These are phyloP conservation scores for Holotrichia oblita DNA, from an alignment of 1,140 invertebrate genomes.

Conservation along the genomic window DNA sequence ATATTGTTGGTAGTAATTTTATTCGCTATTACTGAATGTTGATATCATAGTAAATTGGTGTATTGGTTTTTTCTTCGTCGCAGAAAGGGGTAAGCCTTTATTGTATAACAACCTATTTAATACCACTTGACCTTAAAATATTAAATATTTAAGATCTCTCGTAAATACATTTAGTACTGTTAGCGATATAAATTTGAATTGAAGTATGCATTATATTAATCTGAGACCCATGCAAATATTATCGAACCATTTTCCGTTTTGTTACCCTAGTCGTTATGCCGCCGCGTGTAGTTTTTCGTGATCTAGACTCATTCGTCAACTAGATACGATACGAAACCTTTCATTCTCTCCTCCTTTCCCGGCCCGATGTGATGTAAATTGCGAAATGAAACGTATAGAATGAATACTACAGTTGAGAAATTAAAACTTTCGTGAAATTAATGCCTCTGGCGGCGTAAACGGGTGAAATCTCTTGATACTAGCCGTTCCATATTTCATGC, in stretches of 20 bases:
- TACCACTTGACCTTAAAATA: too few species aligned
- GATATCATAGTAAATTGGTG: too few species aligned
- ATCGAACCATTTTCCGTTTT: background rate
- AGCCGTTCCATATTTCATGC: background rate
- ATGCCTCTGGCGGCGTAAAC: background rate
- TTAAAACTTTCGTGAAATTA: too few species aligned
- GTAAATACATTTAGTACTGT: too few species aligned
- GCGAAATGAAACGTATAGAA: background rate
- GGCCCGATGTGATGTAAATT: conserved; percentile 6
- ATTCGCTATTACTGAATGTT: too few species aligned
- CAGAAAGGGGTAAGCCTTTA: too few species aligned
- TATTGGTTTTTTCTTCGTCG: too few species aligned
- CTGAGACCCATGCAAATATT: background rate
- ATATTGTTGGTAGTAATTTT: too few species aligned
- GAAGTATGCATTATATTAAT: conserved; percentile 6
- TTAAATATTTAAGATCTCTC: too few species aligned
- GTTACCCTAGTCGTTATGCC: background rate
- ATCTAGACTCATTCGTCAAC: conserved; percentile 1
- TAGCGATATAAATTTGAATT: too few species aligned
- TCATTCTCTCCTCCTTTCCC: background rate
- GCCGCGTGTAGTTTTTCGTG: conserved; percentile 3
- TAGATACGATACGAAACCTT: conserved; percentile 6
- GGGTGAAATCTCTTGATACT: background rate
- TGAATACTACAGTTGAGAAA: conserved; percentile 3
- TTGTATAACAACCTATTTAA: too few species aligned